A percentile compares a stretch with the other conserved stretches of the same genome.
Evolutionary conservation across 1,140 invertebrate species (phyloP).

Genomic region (Drosophila kohkoa): DNA sequence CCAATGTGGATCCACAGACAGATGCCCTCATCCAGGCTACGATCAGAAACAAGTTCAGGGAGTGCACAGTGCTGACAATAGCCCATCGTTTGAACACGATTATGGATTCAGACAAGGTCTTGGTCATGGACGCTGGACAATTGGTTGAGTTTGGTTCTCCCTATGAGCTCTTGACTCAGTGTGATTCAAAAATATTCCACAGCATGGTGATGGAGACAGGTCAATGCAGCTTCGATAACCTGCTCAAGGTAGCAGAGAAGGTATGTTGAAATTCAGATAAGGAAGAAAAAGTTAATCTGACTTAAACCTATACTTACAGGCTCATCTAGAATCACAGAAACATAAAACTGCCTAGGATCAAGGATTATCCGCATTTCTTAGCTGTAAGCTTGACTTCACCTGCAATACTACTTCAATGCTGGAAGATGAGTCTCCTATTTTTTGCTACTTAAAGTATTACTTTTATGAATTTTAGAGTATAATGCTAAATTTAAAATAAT

Average conservation of each 20-base stretch:
- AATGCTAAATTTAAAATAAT: conserved; percentile 11
- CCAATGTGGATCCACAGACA: conserved; percentile 87
- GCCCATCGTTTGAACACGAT: conserved; percentile 69
- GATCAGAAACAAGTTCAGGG: conserved; percentile 79
- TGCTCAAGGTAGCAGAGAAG: conserved; percentile 87
- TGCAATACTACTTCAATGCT: background rate
- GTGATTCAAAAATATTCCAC: conserved; percentile 85
- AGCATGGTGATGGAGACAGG: conserved; percentile 89
- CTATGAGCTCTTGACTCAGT: conserved; percentile 85
- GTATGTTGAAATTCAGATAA: conserved; percentile 50
- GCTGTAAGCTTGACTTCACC: conserved; percentile 5
- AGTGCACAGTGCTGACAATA: conserved; percentile 69
- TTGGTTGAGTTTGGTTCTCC: conserved; percentile 86
- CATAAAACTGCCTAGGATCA: conserved; percentile 73
- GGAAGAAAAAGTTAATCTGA: background rate
- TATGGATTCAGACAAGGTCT: conserved; percentile 68
- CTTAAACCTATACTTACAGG: conserved; percentile 12
- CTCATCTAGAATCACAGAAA: conserved; percentile 29
- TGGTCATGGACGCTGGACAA: conserved; percentile 66
- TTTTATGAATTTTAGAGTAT: conserved; percentile 33
- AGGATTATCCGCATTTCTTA: conserved; percentile 16
- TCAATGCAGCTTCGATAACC: conserved; percentile 86
- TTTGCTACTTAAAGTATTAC: conserved; percentile 48
- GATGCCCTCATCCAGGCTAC: conserved; percentile 90
- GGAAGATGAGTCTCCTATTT: conserved; percentile 7